Conservation (phyloP, 2,888 invertebrate species). For the Biston stratarius region DNA sequence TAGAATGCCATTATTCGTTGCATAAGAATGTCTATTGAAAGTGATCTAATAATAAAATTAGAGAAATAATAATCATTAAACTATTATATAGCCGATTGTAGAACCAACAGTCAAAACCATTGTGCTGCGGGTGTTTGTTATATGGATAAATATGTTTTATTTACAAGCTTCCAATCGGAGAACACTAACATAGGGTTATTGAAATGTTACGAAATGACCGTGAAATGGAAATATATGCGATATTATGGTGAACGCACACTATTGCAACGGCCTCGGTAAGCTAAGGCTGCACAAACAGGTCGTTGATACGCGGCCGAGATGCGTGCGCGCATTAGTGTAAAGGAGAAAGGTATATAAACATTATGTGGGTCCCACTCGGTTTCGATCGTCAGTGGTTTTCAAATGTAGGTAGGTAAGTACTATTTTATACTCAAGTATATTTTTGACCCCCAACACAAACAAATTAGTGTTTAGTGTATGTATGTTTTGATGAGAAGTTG, state of each 20-base stretch:
- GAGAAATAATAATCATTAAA: conserved; percentile 40
- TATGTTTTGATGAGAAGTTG: no score
- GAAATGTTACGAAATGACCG: conserved; percentile 81
- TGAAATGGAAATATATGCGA: conserved; percentile 74
- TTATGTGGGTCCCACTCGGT: conserved; percentile 60
- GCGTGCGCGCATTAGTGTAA: conserved; percentile 67
- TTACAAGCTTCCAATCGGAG: conserved; percentile 61
- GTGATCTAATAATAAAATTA: conserved; percentile 26
- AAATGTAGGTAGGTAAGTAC: conserved; percentile 41
- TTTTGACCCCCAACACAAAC: no score
- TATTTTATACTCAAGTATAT: no score
- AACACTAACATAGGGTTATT: conserved; percentile 64
- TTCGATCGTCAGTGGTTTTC: conserved; percentile 60
- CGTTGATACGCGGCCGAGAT: conserved; percentile 77
- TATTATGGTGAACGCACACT: conserved; percentile 59
- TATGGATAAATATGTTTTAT: conserved; percentile 58
- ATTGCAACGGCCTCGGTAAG: conserved; percentile 70
- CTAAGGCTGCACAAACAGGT: conserved; percentile 75
- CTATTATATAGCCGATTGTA: conserved; percentile 46
- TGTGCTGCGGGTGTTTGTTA: conserved; percentile 46
- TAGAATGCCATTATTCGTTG: not conserved
- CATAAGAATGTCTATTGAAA: not conserved
- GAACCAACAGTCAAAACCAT: conserved; percentile 50
- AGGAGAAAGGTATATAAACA: conserved; percentile 76
- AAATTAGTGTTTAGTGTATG: no score